phyloP scores from a whole-genome alignment of 2,888 invertebrate genomes.

The Odontocerum albicorne region DNA sequence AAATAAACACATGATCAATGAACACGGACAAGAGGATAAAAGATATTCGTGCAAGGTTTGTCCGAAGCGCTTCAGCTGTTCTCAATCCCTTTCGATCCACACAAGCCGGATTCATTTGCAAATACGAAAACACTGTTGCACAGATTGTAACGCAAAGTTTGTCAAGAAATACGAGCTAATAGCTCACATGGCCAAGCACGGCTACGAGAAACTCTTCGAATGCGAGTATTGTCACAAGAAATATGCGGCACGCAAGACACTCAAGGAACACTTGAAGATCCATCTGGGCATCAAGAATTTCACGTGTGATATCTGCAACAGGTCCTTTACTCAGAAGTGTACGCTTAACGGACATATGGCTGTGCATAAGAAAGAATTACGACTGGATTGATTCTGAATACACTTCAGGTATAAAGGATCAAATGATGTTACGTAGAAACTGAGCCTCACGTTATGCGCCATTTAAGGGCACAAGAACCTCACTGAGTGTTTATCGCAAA shows the following conservation, averaged over 20 bases:
- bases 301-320: constrained; percentile 15
- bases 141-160: constrained; percentile 10
- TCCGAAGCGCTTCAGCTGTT: constrained; percentile 6
- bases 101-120: constrained; percentile 14
- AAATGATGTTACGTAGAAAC: no score
- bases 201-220: constrained; percentile 14
- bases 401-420: no score
- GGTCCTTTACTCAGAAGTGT: constrained; percentile 21
- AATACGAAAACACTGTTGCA: constrained; percentile 11
- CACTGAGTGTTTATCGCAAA: no score
- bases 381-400: no score
- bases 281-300: constrained; percentile 17
- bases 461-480: no score
- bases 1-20: constrained; percentile 19
- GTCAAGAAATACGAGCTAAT: constrained; percentile 5
- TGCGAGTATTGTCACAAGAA: constrained; percentile 20
- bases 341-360: constrained; percentile 20
- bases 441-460: no score
- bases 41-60: constrained; percentile 9
- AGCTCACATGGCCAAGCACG: constrained; percentile 16
- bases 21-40: constrained; percentile 18
- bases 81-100: constrained; percentile 2
- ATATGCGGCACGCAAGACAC: constrained; percentile 9
- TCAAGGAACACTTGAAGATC: constrained; percentile 25
- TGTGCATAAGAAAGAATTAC: constrained; percentile 7